phyloP scores from a whole-genome alignment of 2,888 invertebrate species.

The Ennomos erosarius region DNA sequence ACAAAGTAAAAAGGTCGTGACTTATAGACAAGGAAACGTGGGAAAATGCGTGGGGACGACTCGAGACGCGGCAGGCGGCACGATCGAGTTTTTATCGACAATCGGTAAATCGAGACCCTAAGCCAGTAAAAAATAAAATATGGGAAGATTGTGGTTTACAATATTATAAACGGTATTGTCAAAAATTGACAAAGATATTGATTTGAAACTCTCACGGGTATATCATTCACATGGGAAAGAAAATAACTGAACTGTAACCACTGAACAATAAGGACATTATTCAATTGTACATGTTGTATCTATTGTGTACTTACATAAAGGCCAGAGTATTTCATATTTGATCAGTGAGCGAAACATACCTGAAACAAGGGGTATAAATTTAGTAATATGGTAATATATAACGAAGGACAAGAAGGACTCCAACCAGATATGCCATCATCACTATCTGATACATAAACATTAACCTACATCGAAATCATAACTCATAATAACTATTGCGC shows the following conservation, averaged over 20 bases:
- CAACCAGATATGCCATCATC: conserved; percentile 47
- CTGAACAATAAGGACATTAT: conserved; percentile 20
- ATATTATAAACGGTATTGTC: conserved; percentile 18
- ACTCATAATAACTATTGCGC: conserved; percentile 73
- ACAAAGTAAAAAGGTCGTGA: conserved; percentile 56
- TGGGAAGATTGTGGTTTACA: conserved; percentile 19
- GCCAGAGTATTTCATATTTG: conserved; percentile 20
- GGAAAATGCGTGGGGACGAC: conserved; percentile 63
- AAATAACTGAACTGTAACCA: conserved; percentile 22
- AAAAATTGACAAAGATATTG: conserved; percentile 26
- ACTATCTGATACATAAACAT: conserved; percentile 63
- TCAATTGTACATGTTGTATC: conserved; percentile 11
- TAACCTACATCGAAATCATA: conserved; percentile 75
- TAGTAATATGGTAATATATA: conserved; percentile 27
- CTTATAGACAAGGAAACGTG: conserved; percentile 62
- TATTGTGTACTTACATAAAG: conserved; percentile 24
- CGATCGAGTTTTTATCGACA: conserved; percentile 66
- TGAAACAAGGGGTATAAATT: conserved; percentile 58
- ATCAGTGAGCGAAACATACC: conserved; percentile 51
- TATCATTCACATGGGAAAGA: conserved; percentile 10
- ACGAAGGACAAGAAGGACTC: conserved; percentile 14
- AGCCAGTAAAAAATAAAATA: conserved; percentile 24
- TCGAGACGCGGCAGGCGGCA: conserved; percentile 49
- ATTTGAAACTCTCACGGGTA: conserved; percentile 39
- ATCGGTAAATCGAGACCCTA: conserved; percentile 52